Evolutionary conservation across 1,140 invertebrate species (phyloP).

Genomic region (Coenobita brevimanus): DNA sequence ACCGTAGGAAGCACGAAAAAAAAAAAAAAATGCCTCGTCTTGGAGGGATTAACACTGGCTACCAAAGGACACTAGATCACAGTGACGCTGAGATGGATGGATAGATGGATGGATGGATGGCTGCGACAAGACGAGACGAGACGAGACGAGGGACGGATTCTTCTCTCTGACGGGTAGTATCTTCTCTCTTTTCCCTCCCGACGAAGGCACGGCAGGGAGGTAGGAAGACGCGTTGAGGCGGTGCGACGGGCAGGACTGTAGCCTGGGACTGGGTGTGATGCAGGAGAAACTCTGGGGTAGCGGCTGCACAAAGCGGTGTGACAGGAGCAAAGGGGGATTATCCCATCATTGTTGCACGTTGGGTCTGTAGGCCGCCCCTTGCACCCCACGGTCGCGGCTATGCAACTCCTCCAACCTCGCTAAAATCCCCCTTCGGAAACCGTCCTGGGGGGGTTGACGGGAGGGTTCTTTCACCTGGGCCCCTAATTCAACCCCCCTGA

Average conservation of each 20-base stretch:
- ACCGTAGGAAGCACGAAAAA: no score
- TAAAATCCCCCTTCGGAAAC: constrained; percentile 34
- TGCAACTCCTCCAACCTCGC: constrained; percentile 54
- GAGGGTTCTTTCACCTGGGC: background rate
- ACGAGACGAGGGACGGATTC: background rate
- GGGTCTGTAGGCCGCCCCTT: constrained; percentile 56
- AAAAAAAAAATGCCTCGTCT: no score
- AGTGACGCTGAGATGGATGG: background rate
- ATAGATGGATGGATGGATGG: no score
- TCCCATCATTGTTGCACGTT: constrained; percentile 66
- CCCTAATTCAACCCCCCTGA: background rate
- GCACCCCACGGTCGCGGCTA: constrained; percentile 46
- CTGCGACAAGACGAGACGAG: no score
- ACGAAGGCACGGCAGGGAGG: constrained; percentile 21
- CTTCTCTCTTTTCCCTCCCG: background rate
- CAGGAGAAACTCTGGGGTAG: constrained; percentile 53
- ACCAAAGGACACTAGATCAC: background rate
- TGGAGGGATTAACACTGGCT: background rate
- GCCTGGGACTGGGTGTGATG: constrained; percentile 58
- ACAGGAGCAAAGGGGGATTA: constrained; percentile 65
- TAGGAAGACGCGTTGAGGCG: background rate
- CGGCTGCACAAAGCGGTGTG: constrained; percentile 63
- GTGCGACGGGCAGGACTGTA: constrained; percentile 1
- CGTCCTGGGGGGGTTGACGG: no score
- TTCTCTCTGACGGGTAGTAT: background rate